Base-by-base conservation (phyloP, 37 sponge, comb jelly and placozoan species). In the Eunapius fragilis region DNA sequence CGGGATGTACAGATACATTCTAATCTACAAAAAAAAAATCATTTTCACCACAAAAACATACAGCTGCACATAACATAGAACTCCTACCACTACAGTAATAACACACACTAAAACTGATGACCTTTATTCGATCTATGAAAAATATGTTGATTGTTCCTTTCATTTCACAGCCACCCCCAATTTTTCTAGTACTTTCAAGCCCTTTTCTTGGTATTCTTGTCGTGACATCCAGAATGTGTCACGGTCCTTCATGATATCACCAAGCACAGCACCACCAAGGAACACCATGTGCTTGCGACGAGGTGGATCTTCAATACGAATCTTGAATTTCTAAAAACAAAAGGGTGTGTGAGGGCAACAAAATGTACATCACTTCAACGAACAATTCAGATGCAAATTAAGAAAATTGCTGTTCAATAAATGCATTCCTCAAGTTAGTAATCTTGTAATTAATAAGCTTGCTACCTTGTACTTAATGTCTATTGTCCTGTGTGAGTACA, bases 221-320 rank as follows among this genome's bases (percentile, higher is more conserved):
- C 96, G 92, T 12, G 98, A 89, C 99, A 99, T 99, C 99, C 99
- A 99, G 95, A 97, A 97, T 9, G 89, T 74, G 73, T 90, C 93
- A 25, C 94, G 87, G 71, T 97, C 96, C 81, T 97, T 97, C 96
- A 99, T 97, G 91, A 99, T 99, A 74, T 99, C 97, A 30, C 96
- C 97, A 76, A 99, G 80, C 72, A 99, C 99, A 70, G 98, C 98
- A 24, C 99, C 99, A 9, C 99, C 99, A 69, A 96, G 86, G 89
- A 99, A 99, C 49, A 99, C 99, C 91, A 99, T 94, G 90, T 99
- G 99, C 87, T 97, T 99, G 71, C 99, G 92, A 37, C 99, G 87
- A 19, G 99, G 99, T 12, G 99, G 99, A 70, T 99, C 99, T 48
- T 99, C 99, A 80, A 99, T 99, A 48, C 99, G 91, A 68, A 99